These are phyloP conservation scores for Temnothorax ravouxi DNA, from an alignment of 2,888 invertebrate species.

Conservation along the genomic window DNA sequence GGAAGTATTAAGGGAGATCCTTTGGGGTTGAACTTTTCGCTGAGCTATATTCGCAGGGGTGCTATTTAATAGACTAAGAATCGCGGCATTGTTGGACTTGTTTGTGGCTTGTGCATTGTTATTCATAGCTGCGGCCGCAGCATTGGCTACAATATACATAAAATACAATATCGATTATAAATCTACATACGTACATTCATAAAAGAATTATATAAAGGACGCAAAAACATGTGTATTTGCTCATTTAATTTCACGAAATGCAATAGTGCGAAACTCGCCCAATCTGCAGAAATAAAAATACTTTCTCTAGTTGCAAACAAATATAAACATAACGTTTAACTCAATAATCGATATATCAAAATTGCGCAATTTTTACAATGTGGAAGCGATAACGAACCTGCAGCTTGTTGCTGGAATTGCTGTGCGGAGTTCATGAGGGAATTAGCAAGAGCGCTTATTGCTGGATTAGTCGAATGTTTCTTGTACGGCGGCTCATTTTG, in stretches of 20 bases:
- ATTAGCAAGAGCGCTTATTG: conserved; percentile 92
- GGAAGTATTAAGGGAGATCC: conserved; percentile 84
- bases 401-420: conserved; percentile 91
- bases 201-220: conserved; percentile 2
- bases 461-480: conserved; percentile 88
- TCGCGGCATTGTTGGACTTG: conserved; percentile 90
- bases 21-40: conserved; percentile 83
- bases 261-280: background rate
- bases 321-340: background rate
- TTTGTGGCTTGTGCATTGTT: conserved; percentile 85
- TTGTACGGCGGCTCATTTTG: conserved; percentile 88
- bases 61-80: conserved; percentile 92
- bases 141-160: conserved; percentile 77
- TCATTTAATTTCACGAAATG: conserved; percentile 5
- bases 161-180: conserved; percentile 38
- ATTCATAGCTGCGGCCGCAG: conserved; percentile 83
- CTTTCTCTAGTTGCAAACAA: background rate
- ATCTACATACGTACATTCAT: conserved; percentile 3
- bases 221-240: background rate
- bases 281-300: background rate
- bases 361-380: background rate
- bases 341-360: background rate
- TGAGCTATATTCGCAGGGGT: conserved; percentile 89
- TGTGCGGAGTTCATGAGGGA: conserved; percentile 94
- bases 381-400: conserved; percentile 81